Evolutionary conservation across 30 jellyfish, hydroid and myxozoan species (phyloP).

Genomic region (Turritopsis rubra): DNA sequence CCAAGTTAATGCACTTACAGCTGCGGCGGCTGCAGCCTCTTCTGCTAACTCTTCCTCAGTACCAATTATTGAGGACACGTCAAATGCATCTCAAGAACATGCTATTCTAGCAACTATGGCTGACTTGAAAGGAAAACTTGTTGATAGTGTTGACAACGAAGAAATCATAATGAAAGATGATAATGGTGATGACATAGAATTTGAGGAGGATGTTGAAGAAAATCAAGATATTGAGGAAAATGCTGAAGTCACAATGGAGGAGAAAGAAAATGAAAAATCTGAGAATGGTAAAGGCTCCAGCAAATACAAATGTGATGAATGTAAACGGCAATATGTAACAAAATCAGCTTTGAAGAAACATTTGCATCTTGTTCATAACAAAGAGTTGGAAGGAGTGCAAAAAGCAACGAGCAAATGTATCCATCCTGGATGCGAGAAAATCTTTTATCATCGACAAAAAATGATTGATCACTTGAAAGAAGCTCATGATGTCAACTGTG

Average conservation of each 20-base stretch:
- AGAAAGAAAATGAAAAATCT: not conserved
- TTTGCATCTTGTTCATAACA: constrained; percentile 21
- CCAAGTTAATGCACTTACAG: constrained; percentile 24
- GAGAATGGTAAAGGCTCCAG: not conserved
- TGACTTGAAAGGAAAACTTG: constrained; percentile 14
- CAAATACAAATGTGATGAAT: constrained; percentile 26
- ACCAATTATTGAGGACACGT: not conserved
- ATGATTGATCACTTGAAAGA: constrained; percentile 40
- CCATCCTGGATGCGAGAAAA: constrained; percentile 36
- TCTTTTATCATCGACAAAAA: constrained; percentile 40
- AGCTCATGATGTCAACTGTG: constrained; percentile 33
- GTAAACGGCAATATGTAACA: constrained; percentile 22
- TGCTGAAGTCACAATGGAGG: not conserved
- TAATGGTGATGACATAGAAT: constrained; percentile 29
- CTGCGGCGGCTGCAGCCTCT: constrained; percentile 13
- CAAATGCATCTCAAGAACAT: not conserved
- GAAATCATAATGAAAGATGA: constrained; percentile 21
- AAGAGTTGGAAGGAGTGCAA: constrained; percentile 22
- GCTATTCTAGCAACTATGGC: constrained; percentile 15
- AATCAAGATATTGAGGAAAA: constrained; percentile 2
- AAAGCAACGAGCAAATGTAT: constrained; percentile 42
- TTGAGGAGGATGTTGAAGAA: constrained; percentile 17
- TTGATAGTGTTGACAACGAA: not conserved
- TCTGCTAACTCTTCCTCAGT: not conserved
- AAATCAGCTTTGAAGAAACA: constrained; percentile 32